A percentile compares a stretch with the other conserved stretches of the same genome.
These are phyloP conservation scores for Distichodus sexfasciatus DNA, from an alignment of 2,797 vertebrate genomes.

Conservation along the genomic window DNA sequence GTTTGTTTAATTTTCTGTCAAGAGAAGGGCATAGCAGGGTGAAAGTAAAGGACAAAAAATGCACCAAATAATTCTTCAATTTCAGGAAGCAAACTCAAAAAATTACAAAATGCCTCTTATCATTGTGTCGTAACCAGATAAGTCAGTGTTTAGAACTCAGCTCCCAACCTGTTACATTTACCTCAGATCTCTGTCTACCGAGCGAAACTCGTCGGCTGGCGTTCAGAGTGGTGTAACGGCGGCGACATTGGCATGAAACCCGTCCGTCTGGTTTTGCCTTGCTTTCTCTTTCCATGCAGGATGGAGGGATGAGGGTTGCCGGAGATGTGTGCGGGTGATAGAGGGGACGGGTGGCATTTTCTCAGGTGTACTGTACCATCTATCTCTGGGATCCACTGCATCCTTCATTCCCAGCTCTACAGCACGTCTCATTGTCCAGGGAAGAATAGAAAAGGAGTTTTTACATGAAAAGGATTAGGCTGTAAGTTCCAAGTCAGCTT, in stretches of 20 bases:
- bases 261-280: conserved; percentile 8
- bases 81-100: no score
- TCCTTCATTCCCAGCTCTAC: background rate
- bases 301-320: background rate
- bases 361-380: background rate
- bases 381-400: conserved; percentile 23
- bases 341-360: conserved; percentile 16
- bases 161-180: background rate
- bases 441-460: conserved; percentile 2
- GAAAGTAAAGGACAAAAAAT: no score
- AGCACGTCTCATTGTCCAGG: background rate
- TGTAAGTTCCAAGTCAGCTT: background rate
- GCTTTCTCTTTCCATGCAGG: background rate
- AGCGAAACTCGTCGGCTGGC: background rate
- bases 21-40: no score
- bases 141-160: background rate
- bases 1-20: no score
- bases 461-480: conserved; percentile 6
- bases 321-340: conserved; percentile 20
- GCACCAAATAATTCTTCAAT: no score
- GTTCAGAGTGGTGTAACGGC: background rate
- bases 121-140: no score
- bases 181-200: background rate
- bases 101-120: no score
- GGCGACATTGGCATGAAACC: background rate